Evolutionary conservation across 2,113 vertebrate genomes (phyloP).

Genomic region (Chaenocephalus aceratus): DNA sequence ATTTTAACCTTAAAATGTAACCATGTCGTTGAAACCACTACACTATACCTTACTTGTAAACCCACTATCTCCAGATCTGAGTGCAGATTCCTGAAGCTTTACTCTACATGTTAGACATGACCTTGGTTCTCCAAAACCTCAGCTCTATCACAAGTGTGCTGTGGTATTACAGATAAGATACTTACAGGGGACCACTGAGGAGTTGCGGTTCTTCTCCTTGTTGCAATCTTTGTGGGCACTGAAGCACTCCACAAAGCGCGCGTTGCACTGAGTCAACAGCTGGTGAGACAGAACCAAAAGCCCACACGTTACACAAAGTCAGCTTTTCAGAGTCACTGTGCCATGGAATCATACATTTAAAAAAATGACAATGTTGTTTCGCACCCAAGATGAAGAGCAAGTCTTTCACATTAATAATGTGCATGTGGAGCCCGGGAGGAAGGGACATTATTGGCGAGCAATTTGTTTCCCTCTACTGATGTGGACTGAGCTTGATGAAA

Average conservation of each 20-base stretch:
- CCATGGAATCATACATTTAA: constrained; percentile 16
- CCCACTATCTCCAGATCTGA: not conserved
- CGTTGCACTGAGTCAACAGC: constrained; percentile 96
- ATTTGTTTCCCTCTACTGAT: constrained; percentile 59
- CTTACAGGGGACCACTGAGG: constrained; percentile 98
- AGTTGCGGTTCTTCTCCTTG: constrained; percentile 99
- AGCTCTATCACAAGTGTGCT: constrained; percentile 12
- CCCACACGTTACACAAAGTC: constrained; percentile 17
- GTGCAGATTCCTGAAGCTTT: not conserved
- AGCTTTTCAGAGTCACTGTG: constrained; percentile 13
- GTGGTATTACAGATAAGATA: constrained; percentile 43
- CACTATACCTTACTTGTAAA: not conserved
- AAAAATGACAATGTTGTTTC: constrained; percentile 21
- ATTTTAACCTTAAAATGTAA: too few relatives aligned
- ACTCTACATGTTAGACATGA: constrained; percentile 9
- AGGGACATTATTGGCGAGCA: constrained; percentile 51
- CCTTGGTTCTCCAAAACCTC: constrained; percentile 31
- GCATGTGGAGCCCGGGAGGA: constrained; percentile 38
- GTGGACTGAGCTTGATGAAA: constrained; percentile 62
- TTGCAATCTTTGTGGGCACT: constrained; percentile 98
- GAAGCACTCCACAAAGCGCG: constrained; percentile 94
- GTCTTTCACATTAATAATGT: constrained; percentile 33
- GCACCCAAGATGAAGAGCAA: constrained; percentile 18
- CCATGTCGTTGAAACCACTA: not conserved
- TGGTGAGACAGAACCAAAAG: constrained; percentile 72